Evolutionary conservation across 2,888 invertebrate genomes (phyloP).

Genomic region (Blera fallax): DNA sequence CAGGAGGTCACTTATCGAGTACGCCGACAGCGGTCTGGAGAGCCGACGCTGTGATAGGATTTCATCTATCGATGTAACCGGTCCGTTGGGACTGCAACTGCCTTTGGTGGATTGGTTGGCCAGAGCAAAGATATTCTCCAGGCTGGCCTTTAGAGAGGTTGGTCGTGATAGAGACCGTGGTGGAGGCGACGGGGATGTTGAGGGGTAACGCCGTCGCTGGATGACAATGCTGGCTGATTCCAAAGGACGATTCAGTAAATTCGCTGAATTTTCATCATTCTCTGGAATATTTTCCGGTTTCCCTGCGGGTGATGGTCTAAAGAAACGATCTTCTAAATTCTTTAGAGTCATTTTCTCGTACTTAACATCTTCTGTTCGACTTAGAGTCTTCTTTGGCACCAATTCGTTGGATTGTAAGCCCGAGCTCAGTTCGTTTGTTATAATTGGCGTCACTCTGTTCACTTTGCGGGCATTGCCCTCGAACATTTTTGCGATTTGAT

Average conservation of each 20-base stretch:
- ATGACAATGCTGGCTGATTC: constrained; percentile 59
- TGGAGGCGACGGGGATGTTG: constrained; percentile 63
- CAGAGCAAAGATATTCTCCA: constrained; percentile 80
- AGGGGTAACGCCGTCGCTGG: constrained; percentile 72
- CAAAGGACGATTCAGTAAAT: constrained; percentile 75
- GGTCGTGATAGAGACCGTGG: constrained; percentile 63
- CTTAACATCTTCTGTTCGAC: constrained; percentile 61
- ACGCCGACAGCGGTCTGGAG: constrained; percentile 80
- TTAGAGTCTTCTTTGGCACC: constrained; percentile 38
- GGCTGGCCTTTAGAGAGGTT: constrained; percentile 77
- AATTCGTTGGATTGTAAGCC: constrained; percentile 14
- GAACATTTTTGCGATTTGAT: constrained; percentile 80
- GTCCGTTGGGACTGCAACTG: constrained; percentile 75
- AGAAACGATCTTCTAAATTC: constrained; percentile 73
- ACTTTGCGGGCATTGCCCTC: constrained; percentile 78
- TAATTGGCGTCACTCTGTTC: constrained; percentile 77
- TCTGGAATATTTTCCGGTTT: constrained; percentile 74
- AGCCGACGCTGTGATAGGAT: constrained; percentile 80
- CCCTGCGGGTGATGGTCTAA: constrained; percentile 51
- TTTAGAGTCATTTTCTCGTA: constrained; percentile 71
- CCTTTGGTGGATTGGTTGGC: constrained; percentile 76
- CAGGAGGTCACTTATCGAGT: constrained; percentile 81
- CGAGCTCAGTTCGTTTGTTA: constrained; percentile 73
- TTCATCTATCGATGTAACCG: constrained; percentile 80
- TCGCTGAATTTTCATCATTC: constrained; percentile 78